These are phyloP conservation scores for Lanistes nyassanus DNA, from an alignment of 1,140 invertebrate species.

Conservation along the genomic window DNA sequence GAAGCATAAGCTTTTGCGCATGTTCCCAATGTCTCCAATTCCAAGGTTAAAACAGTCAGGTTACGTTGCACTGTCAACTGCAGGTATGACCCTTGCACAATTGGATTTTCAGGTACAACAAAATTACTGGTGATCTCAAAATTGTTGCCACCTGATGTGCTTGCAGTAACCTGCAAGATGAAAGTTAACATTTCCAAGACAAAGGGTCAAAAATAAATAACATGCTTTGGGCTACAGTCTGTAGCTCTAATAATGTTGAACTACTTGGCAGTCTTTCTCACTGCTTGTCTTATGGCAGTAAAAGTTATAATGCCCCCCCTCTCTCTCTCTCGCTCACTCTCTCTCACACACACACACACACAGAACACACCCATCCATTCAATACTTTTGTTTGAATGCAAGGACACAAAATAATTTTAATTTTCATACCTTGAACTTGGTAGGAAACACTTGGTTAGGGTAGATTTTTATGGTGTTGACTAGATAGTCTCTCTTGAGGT, in stretches of 20 bases:
- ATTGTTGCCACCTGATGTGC: constrained; percentile 22
- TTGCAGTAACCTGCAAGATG: constrained; percentile 41
- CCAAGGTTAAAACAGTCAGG: constrained; percentile 35
- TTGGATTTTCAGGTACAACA: constrained; percentile 33
- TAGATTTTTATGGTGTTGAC: constrained; percentile 49
- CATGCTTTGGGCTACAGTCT: too few species aligned
- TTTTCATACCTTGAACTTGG: constrained; percentile 46
- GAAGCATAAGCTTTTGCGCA: constrained; percentile 32
- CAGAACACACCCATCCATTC: too few species aligned
- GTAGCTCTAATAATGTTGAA: too few species aligned
- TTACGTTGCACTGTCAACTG: constrained; percentile 40
- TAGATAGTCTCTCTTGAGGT: constrained; percentile 30
- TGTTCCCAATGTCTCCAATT: constrained; percentile 28
- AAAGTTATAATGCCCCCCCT: not conserved
- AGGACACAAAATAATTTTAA: too few species aligned
- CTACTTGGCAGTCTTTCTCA: too few species aligned
- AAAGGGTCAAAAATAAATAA: too few species aligned
- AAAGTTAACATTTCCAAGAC: constrained; percentile 16
- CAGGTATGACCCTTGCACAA: constrained; percentile 46
- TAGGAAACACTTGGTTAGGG: constrained; percentile 29
- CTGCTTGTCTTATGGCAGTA: too few species aligned
- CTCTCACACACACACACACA: not conserved
- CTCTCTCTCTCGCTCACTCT: not conserved
- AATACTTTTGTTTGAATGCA: not conserved
- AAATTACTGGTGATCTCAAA: constrained; percentile 48